Percentiles rank a stretch among this genome's conserved stretches.
These are phyloP conservation scores for Harmothoe impar DNA, from an alignment of 2,888 invertebrate species.

Conservation along the genomic window DNA sequence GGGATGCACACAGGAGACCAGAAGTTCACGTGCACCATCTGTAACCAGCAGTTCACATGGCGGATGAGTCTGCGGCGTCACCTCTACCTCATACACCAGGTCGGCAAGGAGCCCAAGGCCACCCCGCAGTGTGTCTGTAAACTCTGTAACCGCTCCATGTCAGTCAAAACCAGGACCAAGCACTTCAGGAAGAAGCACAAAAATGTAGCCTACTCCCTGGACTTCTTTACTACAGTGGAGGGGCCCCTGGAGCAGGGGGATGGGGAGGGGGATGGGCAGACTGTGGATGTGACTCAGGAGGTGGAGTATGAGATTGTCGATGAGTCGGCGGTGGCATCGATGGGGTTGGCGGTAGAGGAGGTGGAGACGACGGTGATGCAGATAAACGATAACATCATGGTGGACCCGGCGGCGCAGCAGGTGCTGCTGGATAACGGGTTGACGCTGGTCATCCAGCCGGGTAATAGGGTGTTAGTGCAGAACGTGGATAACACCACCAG, in stretches of 20 bases:
- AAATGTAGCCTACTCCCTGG: neutral
- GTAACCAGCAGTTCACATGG: neutral
- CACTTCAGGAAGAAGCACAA: conserved; percentile 34
- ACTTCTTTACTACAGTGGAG: neutral
- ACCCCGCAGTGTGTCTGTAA: neutral
- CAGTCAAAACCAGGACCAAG: neutral
- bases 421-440: neutral
- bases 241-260: neutral
- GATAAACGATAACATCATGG: neutral
- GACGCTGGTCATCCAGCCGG: neutral
- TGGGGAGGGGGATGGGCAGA: neutral
- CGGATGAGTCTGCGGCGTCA: neutral
- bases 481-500: no score
- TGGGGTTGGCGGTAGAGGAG: neutral
- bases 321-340: neutral
- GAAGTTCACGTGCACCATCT: neutral
- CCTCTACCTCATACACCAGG: neutral
- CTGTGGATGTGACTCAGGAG: neutral
- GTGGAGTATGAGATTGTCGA: neutral
- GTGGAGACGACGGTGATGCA: neutral
- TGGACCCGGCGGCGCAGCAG: neutral
- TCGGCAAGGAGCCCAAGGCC: neutral
- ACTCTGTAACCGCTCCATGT: neutral
- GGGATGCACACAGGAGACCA: neutral
- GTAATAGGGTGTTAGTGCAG: no score